phyloP scores from a whole-genome alignment of 2,113 vertebrate species.

The Ceyx margarethae region DNA sequence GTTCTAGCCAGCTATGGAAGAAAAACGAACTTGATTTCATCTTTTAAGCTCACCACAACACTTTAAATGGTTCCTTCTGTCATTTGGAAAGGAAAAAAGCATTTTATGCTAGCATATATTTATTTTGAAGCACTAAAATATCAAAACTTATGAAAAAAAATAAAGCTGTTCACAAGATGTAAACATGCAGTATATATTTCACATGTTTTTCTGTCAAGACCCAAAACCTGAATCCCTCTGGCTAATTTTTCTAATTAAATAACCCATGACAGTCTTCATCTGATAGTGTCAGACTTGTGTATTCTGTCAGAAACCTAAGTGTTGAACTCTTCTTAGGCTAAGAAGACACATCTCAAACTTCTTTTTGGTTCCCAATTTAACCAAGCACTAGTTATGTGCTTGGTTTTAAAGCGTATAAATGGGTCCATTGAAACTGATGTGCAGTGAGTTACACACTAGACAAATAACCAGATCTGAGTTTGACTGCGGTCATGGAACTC shows the following conservation, averaged over 20 bases:
- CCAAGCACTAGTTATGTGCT: neutral
- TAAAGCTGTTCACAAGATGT: conserved; percentile 41
- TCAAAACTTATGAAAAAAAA: conserved; percentile 31
- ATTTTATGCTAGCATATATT: neutral
- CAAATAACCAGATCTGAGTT: conserved; percentile 21
- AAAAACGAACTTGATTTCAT: conserved; percentile 25
- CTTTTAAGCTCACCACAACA: conserved; percentile 26
- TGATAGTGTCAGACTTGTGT: conserved; percentile 51
- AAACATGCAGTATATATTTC: conserved; percentile 7
- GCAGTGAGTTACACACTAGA: neutral
- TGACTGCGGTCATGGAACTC: neutral
- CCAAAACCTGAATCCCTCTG: neutral
- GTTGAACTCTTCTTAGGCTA: conserved; percentile 28
- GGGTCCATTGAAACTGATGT: conserved; percentile 22
- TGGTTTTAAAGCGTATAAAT: conserved; percentile 36
- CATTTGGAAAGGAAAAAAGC: conserved; percentile 3
- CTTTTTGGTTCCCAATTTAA: conserved; percentile 23
- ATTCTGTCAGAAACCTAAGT: conserved; percentile 40
- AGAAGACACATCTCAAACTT: conserved; percentile 40
- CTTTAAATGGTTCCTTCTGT: conserved; percentile 58
- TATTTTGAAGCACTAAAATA: conserved; percentile 33
- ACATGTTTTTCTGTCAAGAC: conserved; percentile 14
- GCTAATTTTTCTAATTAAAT: conserved; percentile 54
- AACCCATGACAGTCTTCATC: conserved; percentile 26
- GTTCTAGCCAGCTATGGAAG: conserved; percentile 42